Percentiles rank a stretch among this genome's conserved stretches.
Conservation (phyloP, 2,113 vertebrate species). For the Arenaria interpres region DNA sequence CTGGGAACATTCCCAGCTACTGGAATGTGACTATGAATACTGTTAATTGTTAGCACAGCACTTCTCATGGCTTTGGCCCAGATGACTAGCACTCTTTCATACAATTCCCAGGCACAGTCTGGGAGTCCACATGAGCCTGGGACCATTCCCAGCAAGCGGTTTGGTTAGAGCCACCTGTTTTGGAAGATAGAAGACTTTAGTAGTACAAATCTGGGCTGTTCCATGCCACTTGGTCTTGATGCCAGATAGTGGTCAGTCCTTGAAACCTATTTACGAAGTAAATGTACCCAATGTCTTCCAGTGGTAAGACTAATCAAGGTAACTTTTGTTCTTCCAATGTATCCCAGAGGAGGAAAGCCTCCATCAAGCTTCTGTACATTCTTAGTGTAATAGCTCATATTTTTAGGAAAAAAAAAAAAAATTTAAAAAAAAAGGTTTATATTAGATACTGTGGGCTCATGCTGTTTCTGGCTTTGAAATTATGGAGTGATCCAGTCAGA, state of each 20-base stretch:
- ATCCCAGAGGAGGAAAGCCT: neutral
- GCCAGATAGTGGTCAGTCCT: neutral
- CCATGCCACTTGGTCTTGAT: neutral
- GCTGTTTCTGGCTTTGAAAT: neutral
- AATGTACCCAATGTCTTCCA: neutral
- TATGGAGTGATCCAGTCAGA: neutral
- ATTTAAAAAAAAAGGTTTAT: neutral
- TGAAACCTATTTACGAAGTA: neutral
- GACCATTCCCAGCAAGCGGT: neutral
- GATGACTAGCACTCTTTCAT: neutral
- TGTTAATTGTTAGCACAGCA: neutral
- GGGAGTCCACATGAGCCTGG: neutral
- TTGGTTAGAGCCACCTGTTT: neutral
- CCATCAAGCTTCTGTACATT: neutral
- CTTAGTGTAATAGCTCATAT: neutral
- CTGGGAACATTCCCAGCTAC: neutral
- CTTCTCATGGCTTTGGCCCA: neutral
- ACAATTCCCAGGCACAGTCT: neutral
- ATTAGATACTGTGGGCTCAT: neutral
- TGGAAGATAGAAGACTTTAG: neutral
- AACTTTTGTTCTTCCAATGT: neutral
- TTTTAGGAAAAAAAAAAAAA: neutral
- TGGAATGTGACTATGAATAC: neutral
- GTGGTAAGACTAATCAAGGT: neutral
- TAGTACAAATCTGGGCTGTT: neutral